Base-by-base conservation (phyloP, 2,888 invertebrate species). In the Orthosia incerta region DNA sequence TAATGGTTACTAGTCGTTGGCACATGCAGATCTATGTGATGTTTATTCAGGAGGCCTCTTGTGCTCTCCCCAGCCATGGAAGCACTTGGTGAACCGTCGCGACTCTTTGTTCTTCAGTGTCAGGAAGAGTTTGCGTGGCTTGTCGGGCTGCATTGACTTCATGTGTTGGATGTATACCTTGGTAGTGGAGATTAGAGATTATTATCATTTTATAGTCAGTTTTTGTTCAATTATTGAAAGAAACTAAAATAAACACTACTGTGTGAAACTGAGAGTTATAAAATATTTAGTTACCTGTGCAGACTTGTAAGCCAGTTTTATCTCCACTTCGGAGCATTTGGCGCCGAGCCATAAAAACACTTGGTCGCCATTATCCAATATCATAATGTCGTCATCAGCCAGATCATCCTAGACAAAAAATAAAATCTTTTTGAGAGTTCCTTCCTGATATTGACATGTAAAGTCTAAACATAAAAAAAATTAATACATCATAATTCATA, bases 321-420 rank as follows among this genome's bases (percentile, higher is more conserved):
- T 99, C 96, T 99, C 99, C 7, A 99, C 99, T 96, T 99, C 99
- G 74, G 99, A 99, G 90, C 99, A 99, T 87, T 98, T 98, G 71
- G 99, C 98, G 15, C 99, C 99, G 71, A 99, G 97, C 99, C 99
- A 99, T 69, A 99, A 97, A 96, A 99, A 99, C 71, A 99, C 99
- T 94, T 99, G 99, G 88, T 99, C 98, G 5, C 99, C 99, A 92
- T 99, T 99, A 95, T 99, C 99, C 86, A 99, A 96, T 85, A 99
- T 99, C 99, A 99, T 99, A 53, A 99, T 99, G 94, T 99, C 99
- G 93, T 99, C 99, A 95, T 99, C 99, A 1, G 99, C 99, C 86
- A 99, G 97, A 95, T 99, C 99, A 93, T 99, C 99, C 98, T 99
- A 93, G 26, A 68, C 64, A 60, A 45, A 51, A 60, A 31, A 31